Evolutionary conservation across 2,888 invertebrate species (phyloP), one percentile per base, ranked within the genome.

Genomic region (Clostera curtula): DNA sequence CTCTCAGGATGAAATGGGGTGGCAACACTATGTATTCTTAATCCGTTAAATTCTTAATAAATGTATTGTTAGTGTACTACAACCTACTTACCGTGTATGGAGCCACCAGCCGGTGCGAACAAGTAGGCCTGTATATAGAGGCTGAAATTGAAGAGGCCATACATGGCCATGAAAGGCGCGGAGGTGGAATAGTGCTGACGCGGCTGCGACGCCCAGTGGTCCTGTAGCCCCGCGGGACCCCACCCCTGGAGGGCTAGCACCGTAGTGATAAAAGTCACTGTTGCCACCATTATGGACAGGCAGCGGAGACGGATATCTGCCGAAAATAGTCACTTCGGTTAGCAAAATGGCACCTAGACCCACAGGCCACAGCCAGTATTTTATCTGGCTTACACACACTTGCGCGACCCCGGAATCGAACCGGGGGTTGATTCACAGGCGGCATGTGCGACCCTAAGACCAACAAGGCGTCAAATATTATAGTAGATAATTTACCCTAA

Each of bases 151-250:
- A 97, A 86, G 21, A 97, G 85, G 12, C 96, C 96, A 68, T 97
- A 97, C 46, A 96, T 91, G 3, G 96, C 93, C 92, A 98, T 96
- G 75, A 98, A 98, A 44, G 97, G 95, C 4, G 95, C 95, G 0
- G 96, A 97, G 46, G 94, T 96, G 52, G 91, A 90, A 69, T 96
- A 96, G 62, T 92, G 93, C 18, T 94, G 93, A 11, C 92, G 90
- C 10, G 97, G 86, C 33, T 93, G 91, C 5, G 96, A 91, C 1
- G 96, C 95, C 85, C 97, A 97, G 75, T 96, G 96, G 71, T 97
- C 97, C 72, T 97, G 95, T 28, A 97, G 76, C 5, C 95, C 91
- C 7, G 93, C 95, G 24, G 93, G 90, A 3, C 97, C 97, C 82
- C 96, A 97, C 32, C 94, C 87, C 43, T 92, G 87, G 2, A 89